Base-by-base conservation (phyloP, 92 coral and sea anemone genomes). In the Epizoanthus rinbou region DNA sequence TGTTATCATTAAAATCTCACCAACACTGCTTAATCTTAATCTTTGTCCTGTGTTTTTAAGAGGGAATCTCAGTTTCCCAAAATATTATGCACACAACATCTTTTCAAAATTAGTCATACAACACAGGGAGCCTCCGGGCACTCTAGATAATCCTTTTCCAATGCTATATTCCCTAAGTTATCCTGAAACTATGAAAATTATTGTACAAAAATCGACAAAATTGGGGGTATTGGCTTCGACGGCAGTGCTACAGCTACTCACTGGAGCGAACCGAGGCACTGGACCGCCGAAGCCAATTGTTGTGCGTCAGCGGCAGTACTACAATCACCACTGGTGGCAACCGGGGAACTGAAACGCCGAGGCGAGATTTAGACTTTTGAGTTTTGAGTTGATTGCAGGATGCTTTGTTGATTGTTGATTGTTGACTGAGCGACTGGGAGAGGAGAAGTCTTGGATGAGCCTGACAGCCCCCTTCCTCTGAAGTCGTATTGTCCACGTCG, bases 381-480 rank as follows among this genome's bases (percentile, higher is more conserved):
- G 15, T 71, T 43, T 43, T 45, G 75, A 1, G 17, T 28, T 28
- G 31, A 28, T 28, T 28, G 0, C 25, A 0, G 31, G 4, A 0
- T 33, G 15, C 16, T 4, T 39, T 70, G 17, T 45, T 43, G 43
- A 0, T 19, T 43, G 13, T 50, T 43, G 31, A 5, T 57, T 69
- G 41, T 50, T 43, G 31, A 5, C 74, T 69, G 41, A 17, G 57
- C 17, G 24, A 24, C 74, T 69, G 74, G 74, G 74, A 69, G 21
- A 69, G 57, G 74, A 69, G 74, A 69, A 69, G 74, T 69, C 74
- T 69, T 69, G 74, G 74, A 21, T 2, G 73, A 68, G 73, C 73
- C 73, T 18, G 73, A 53, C 73, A 68, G 73, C 73, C 73, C 73
- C 73, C 74, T 69, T 69, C 54, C 74, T 69, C 74, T 39, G 74